Percentiles rank a stretch among this genome's conserved stretches.
These are phyloP conservation scores for Drosophila birchii DNA, from an alignment of 2,888 invertebrate species.

Conservation along the genomic window DNA sequence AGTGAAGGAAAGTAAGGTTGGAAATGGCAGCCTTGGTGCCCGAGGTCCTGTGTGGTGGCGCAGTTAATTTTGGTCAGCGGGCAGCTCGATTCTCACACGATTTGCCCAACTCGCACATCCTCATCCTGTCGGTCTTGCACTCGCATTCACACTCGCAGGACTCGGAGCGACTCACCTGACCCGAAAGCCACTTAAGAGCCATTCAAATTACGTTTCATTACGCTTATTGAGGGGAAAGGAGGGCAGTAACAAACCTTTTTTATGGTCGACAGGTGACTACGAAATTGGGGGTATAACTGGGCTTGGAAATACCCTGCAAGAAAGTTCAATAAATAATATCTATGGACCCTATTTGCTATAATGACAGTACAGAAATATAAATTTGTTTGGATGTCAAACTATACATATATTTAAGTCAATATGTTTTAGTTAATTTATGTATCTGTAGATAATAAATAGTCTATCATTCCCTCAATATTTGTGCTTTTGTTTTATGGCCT, in stretches of 20 bases:
- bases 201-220: constrained; percentile 78
- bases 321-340: neutral
- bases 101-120: constrained; percentile 36
- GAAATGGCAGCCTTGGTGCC: constrained; percentile 1
- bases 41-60: constrained; percentile 52
- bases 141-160: constrained; percentile 5
- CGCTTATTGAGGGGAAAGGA: constrained; percentile 56
- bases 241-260: constrained; percentile 25
- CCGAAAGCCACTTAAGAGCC: constrained; percentile 63
- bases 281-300: neutral
- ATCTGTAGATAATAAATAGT: constrained; percentile 2
- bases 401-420: too few species aligned
- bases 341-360: neutral
- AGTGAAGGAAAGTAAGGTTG: neutral
- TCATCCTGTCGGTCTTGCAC: neutral
- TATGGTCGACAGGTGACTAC: constrained; percentile 2
- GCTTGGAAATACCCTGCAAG: neutral
- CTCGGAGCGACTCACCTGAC: constrained; percentile 19
- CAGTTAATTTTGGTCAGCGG: constrained; percentile 68
- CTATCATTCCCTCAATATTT: constrained; percentile 20
- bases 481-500: constrained; percentile 36
- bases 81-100: constrained; percentile 65
- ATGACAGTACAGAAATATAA: too few species aligned
- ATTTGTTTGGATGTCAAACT: too few species aligned
- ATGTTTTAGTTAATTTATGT: too few species aligned